Evolutionary conservation across 2,113 vertebrate genomes (phyloP).

Genomic region (Lasiurus cinereus): DNA sequence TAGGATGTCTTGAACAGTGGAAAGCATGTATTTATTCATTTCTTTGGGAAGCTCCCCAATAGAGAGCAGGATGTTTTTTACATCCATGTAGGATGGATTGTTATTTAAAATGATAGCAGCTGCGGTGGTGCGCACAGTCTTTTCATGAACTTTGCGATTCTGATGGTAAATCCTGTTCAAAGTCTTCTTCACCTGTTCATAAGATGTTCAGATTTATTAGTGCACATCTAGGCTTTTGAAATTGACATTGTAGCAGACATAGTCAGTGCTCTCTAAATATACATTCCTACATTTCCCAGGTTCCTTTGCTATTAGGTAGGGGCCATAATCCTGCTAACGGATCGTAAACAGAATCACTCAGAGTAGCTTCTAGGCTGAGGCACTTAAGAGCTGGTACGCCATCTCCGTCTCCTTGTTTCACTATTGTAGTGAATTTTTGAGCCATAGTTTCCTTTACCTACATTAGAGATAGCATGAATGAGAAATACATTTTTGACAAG

Average conservation of each 20-base stretch:
- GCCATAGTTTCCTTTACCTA: neutral
- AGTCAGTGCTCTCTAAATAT: neutral
- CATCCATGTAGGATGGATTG: conserved; percentile 94
- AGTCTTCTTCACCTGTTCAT: conserved; percentile 91
- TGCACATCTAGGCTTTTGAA: neutral
- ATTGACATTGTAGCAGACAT: neutral
- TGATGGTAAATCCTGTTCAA: conserved; percentile 98
- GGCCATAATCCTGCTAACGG: neutral
- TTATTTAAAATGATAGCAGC: conserved; percentile 94
- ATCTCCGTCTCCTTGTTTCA: neutral
- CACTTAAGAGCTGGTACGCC: neutral
- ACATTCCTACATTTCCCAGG: neutral
- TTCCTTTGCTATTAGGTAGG: neutral
- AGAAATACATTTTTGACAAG: neutral
- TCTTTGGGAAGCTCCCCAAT: conserved; percentile 95
- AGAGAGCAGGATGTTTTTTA: conserved; percentile 97
- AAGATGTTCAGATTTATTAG: conserved; percentile 49
- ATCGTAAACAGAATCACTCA: neutral
- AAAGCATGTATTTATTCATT: conserved; percentile 99
- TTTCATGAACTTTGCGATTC: conserved; percentile 93
- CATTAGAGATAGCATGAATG: neutral
- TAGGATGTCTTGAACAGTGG: conserved; percentile 94
- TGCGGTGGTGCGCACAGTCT: conserved; percentile 93
- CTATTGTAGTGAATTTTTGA: neutral
- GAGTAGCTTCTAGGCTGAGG: neutral